These are phyloP conservation scores for Amphiprion percula DNA, from an alignment of 2,113 vertebrate species.

Conservation along the genomic window DNA sequence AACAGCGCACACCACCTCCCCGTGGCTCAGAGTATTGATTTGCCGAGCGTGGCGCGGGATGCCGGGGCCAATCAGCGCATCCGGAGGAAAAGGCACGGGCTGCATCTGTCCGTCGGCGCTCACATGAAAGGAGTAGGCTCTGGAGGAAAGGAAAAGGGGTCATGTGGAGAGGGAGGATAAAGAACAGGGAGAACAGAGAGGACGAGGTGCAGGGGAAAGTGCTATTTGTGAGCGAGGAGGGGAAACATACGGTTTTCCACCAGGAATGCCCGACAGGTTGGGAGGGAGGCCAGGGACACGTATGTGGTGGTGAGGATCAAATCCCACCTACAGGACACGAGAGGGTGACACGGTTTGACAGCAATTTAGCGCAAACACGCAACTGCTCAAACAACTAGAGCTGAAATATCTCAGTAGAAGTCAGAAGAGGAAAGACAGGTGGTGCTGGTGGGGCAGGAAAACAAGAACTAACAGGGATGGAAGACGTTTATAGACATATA, in stretches of 20 bases:
- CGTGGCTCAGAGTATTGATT: conserved; percentile 95
- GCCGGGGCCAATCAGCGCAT: conserved; percentile 92
- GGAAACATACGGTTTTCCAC: conserved; percentile 93
- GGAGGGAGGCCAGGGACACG: conserved; percentile 91
- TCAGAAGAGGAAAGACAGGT: too few species aligned
- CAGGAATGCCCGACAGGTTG: conserved; percentile 92
- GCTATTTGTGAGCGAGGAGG: not conserved
- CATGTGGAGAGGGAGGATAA: not conserved
- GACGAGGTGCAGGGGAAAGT: not conserved
- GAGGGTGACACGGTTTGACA: not conserved
- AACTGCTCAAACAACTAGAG: too few species aligned
- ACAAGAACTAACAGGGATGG: too few species aligned
- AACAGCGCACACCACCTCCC: conserved; percentile 96
- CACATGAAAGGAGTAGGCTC: conserved; percentile 96
- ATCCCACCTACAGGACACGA: conserved; percentile 87
- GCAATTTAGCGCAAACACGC: not conserved
- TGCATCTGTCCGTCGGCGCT: conserved; percentile 97
- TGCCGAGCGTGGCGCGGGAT: conserved; percentile 95
- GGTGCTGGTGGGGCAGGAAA: too few species aligned
- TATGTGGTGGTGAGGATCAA: conserved; percentile 95
- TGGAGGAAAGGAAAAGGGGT: conserved; percentile 57
- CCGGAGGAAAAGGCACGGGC: conserved; percentile 95
- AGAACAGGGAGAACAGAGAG: not conserved
- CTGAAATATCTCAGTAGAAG: too few species aligned
- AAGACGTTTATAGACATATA: too few species aligned